Evolutionary conservation across 1,140 invertebrate species (phyloP), one percentile per base, ranked within the genome.

Genomic region (Trachelipus rathkii): DNA sequence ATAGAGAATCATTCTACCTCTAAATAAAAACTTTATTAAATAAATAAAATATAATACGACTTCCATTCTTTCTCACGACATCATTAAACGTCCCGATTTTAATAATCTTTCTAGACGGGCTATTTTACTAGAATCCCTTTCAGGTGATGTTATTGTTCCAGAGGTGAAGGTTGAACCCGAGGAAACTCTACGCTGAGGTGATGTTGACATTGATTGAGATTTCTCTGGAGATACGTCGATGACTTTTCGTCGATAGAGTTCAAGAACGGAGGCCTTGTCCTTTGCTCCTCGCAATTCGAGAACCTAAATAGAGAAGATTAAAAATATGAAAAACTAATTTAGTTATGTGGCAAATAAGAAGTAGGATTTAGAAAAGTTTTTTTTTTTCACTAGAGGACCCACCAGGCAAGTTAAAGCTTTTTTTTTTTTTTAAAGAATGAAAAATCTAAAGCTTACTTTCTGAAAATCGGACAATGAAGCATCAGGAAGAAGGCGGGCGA

Each of bases 391-490:
- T 33, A 33, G 1, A 33, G 6, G 33, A 6, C 33, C 6, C 33
- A 33, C 33, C 33, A 33, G 33, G 33, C 6, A 33, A 33, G 33
- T 33, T 33, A 6, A 33, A 33, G 6, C 33, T 1, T 6, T 3
- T 6, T 33, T 33, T 6, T 33, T 33, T 3, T 3, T 3, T 33
- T 33, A 33, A 33, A 6, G 6, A 33, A 33, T 33, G 33, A 33
- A 33, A 45, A 69, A 46, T 11, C 69, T 50, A 46, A 33, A 8
- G 43, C 45, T 45, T 50, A 99, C 92, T 86, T 96, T 97, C 83
- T 96, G 93, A 84, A 99, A 96, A 84, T 99, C 97, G 9, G 89
- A 88, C 11, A 91, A 84, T 78, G 96, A 94, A 43, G 93, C 91
- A 82, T 98, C 96, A 0, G 95, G 94, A 44, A 99, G 85, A 8